Base-by-base conservation (phyloP, 2,113 vertebrate genomes). In the Solea senegalensis region DNA sequence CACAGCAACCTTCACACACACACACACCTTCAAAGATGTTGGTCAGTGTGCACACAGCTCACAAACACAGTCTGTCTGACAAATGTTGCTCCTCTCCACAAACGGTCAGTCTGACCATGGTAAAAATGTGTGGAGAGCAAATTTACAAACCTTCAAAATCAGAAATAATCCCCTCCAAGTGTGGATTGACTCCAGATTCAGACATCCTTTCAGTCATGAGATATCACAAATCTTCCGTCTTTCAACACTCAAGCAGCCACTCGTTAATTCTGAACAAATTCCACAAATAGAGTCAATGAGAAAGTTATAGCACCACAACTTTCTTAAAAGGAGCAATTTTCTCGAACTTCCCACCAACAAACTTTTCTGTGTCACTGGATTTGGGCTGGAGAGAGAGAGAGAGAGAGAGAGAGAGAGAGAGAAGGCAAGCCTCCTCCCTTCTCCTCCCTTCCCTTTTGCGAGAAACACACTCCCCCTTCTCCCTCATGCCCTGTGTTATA, bases 141-240 rank as follows among this genome's bases (percentile, higher is more conserved):
- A 68, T 79, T 66, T 48, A 93, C 95, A 81, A 91, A 96, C 96
- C 96, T 96, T 97, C 96, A 92, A 97, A 97, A 91, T 97, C 96
- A 56, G 95, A 97, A 90, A 97, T 96, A 88, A 97, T 97, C 80
- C 96, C 96, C 81, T 96, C 96, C 94, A 97, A 94, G 90, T 97
- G 96, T 71, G 95, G 94, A 90, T 96, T 97, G 71, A 95, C 95
- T 85, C 95, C 94, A 74, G 95, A 93, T 88, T 96, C 95, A 71
- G 95, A 95, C 96, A 97, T 97, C 79, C 92, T 94, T 87, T 52
- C 64, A 58, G 46, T 45, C 78, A 61, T n/a, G 15, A 56, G 80
- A 58, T 65, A 21, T 72, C 52, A 52, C 74, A 27, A 27, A 65
- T 75, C 27, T 9, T 54, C 45, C 63, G 62, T 70, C 52, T 60